Base-by-base conservation (phyloP, 2,888 invertebrate species). In the Meloe dianella region DNA sequence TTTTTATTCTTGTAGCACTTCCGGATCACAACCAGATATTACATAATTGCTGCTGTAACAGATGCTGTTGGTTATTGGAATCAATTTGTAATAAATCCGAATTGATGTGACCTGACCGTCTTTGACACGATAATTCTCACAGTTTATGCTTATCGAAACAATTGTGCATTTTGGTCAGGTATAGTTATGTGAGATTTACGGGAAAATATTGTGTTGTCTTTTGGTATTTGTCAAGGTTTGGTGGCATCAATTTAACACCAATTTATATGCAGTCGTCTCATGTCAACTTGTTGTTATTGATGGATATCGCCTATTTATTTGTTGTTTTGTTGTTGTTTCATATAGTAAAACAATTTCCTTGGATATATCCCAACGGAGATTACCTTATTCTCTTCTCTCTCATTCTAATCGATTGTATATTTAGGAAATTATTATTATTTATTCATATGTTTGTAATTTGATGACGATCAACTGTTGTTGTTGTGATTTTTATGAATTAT, bases 201-300 rank as follows among this genome's bases (percentile, higher is more conserved):
- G 1, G 2, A 20, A 24, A 54, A 24, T 54, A 24, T 24, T 24
- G 22, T 24, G 22, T 24, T 12, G 12, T 54, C 54, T 54, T 14
- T 12, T 24, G 54, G 6, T 24, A 54, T 54, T 54, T 54, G 54
- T 54, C 54, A 22, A 24, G 54, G 24, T 54, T 54, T 54, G 24
- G n/a, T n/a, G 24, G 54, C 54, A 54, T 8, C 54, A 54, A 54
- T 47, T 20, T 9, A 47, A 47, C 20, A 20, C 20, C 47, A 47
- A 47, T 54, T 54, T 54, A 24, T 54, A 54, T 54, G 54, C 54
- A 54, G 54, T 24, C n/a, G n/a, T n/a, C n/a, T n/a, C 22, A 24
- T 22, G 54, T 54, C 54, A 54, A 24, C 54, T 54, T 54, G 22
- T 54, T 54, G 22, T 54, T 54, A 54, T 54, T 54, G 24, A 54